Conservation (phyloP, 1,140 invertebrate species). For the Neocloeon triangulifer region DNA sequence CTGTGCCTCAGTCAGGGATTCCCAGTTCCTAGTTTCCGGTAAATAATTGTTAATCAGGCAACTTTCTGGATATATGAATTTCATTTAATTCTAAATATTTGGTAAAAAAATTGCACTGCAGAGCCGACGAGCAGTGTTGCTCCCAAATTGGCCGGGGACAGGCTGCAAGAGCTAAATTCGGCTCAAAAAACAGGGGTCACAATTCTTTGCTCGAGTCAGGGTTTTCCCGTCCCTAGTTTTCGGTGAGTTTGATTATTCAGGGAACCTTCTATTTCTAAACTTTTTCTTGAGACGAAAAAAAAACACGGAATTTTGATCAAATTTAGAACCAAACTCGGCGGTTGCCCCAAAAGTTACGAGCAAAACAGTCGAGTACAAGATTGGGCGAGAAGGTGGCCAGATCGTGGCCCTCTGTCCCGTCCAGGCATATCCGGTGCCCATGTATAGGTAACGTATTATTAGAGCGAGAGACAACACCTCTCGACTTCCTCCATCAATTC, state of each 20-base stretch:
- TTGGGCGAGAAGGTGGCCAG: slow-evolving; percentile 12
- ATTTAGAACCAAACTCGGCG: slow-evolving; percentile 25
- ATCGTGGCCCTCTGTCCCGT: slow-evolving; percentile 17
- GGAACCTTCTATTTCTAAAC: neutral
- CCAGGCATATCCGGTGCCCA: slow-evolving; percentile 15
- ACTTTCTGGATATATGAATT: no score
- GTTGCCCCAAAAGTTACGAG: slow-evolving; percentile 18
- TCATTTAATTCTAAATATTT: no score
- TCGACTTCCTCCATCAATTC: neutral
- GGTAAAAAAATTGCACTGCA: no score
- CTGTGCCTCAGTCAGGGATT: slow-evolving; percentile 30
- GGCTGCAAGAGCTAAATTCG: slow-evolving; percentile 26
- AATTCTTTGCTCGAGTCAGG: slow-evolving; percentile 32
- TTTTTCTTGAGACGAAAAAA: slow-evolving; percentile 4
- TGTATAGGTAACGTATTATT: slow-evolving; percentile 14
- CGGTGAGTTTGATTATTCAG: slow-evolving; percentile 25
- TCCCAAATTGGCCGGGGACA: slow-evolving; percentile 36
- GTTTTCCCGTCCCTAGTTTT: slow-evolving; percentile 33
- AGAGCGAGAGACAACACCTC: neutral
- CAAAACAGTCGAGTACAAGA: slow-evolving; percentile 21
- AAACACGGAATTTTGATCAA: slow-evolving; percentile 7
- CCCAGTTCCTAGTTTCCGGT: slow-evolving; percentile 39
- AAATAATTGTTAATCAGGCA: slow-evolving; percentile 14
- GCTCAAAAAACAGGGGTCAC: slow-evolving; percentile 26
- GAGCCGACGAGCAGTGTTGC: slow-evolving; percentile 35